Base-by-base conservation (phyloP, 1,140 invertebrate genomes). In the Aphis gossypii region DNA sequence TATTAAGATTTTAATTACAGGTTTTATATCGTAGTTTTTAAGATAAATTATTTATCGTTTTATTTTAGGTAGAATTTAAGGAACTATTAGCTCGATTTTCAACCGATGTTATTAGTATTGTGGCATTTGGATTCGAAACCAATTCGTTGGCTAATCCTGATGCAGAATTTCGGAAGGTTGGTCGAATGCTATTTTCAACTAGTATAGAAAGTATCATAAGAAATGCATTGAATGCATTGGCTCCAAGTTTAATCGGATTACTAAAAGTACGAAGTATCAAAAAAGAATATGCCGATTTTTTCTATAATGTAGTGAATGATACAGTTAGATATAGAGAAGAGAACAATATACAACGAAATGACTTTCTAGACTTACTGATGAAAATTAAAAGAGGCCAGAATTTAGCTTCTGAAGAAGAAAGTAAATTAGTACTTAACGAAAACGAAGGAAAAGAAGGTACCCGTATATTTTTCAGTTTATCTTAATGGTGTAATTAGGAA, bases 141-240 rank as follows among this genome's bases (percentile, higher is more conserved):
- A 94, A 95, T 68, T 94, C 94, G 21, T 95, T 96, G 20, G 95
- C 95, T 92, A 95, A 96, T 94, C 95, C 96, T 0, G 94, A 96
- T 46, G 95, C 96, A 0, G 95, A 96, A 94, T 97, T 97, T 94
- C 91, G 95, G 21, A 82, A 94, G 44, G 94, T 95, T 35, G 95
- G 95, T 8, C 93, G 94, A 87, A 94, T 94, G 60, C 54, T 95
- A 4, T 94, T 95, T 56, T 83, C 94, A 5, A 94, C 94, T 4
- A 90, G 94, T 5, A 11, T 56, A 3, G 41, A 92, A 44, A 93
- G 87, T 21, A 68, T 94, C 8, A 44, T 94, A 44, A 68, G 92
- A 60, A 93, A 90, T 18, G 86, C 88, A 2, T 25, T 94, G 20
- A 68, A 88, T 46, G 51, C 87, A 25, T 41, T 94, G 14, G 60